phyloP scores from a whole-genome alignment of 2,113 vertebrate species.

The Donacobius atricapilla region DNA sequence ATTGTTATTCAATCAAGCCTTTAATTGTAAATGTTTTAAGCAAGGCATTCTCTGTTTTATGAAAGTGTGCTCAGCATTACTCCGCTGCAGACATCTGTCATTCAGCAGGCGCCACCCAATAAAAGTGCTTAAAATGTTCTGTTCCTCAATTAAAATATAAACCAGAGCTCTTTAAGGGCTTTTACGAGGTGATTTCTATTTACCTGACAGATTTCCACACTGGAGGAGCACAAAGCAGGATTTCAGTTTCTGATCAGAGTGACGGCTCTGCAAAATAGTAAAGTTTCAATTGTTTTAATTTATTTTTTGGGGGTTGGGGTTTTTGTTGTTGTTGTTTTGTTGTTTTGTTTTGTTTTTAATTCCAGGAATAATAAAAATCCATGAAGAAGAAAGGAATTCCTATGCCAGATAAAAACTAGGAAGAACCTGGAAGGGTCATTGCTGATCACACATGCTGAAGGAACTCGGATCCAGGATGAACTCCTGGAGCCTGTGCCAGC shows the following conservation, averaged over 20 bases:
- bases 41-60: constrained; percentile 56
- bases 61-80: constrained; percentile 45
- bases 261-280: neutral
- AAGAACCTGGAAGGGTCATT: neutral
- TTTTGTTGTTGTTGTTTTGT: neutral
- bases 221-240: constrained; percentile 19
- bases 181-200: constrained; percentile 67
- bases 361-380: neutral
- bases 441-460: neutral
- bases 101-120: constrained; percentile 65
- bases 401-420: neutral
- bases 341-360: neutral
- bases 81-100: constrained; percentile 52
- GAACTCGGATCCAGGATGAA: neutral
- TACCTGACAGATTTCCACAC: constrained; percentile 62
- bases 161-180: constrained; percentile 53
- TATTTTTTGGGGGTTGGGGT: neutral
- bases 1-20: constrained; percentile 52
- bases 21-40: constrained; percentile 65
- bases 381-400: neutral
- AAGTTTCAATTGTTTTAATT: neutral
- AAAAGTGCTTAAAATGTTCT: constrained; percentile 65
- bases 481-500: neutral
- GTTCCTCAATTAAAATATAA: constrained; percentile 71
- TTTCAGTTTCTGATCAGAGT: constrained; percentile 50